Evolutionary conservation across 2,113 vertebrate genomes (phyloP), one percentile per base, ranked within the genome.

Genomic region (Scatophagus argus): DNA sequence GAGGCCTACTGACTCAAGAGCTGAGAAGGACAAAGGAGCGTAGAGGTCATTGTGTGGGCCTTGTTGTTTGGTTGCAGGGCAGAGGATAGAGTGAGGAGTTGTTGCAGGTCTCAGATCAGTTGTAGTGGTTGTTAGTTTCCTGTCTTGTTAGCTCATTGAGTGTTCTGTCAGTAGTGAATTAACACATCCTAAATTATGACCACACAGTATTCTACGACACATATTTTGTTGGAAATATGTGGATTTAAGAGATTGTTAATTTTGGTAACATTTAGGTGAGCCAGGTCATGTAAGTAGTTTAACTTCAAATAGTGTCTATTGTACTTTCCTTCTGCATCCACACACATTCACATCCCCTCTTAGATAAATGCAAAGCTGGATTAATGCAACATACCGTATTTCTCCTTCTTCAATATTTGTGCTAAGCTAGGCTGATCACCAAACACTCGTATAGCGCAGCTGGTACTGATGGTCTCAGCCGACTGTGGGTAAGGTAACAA

Each of bases 21-120:
- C 41, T 19, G 58, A 34, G 52, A 59, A 70, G 77, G 71, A 68
- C 46, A 29, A 12, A 23, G 19, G 19, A 25, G 52, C 0, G 8
- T 74, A n/a, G 61, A 77, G 83, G 83, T 82, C 81, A 65, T 3
- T 1, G 44, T 27, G 23, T n/a, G 34, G 47, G 41, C 11, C 34
- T 49, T 11, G 27, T 38, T 25, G 27, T 55, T 54, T 32, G 41
- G 41, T 9, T 27, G 11, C 21, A 13, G 11, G 27, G 21, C 2
- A 21, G 36, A 55, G 31, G 13, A 19, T n/a, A 6, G 23, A 39
- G 10, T 14, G 23, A 21, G 34, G 11, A 21, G 2, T 36, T 9
- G 0, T 59, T 19, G 17, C 11, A 19, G 13, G 8, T 25, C n/a
- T 60, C n/a, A 29, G 23, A 39, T 32, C 31, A 31, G 16, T 2